phyloP scores from a whole-genome alignment of 2,113 vertebrate genomes.

The Peromyscus leucopus region DNA sequence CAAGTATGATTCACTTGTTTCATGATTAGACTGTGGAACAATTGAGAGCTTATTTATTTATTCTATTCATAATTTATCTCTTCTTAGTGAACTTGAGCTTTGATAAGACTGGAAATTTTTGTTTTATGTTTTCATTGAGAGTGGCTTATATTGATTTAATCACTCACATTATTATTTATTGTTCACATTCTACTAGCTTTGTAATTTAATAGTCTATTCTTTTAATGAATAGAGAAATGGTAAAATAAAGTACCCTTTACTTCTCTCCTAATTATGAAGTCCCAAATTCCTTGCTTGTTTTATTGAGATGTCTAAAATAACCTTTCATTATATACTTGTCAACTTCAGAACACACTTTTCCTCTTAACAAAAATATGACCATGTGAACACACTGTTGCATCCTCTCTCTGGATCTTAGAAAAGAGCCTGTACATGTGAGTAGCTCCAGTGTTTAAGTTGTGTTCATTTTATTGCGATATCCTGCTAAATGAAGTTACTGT shows the following conservation, averaged over 20 bases:
- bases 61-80: conserved; percentile 58
- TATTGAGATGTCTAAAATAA: conserved; percentile 18
- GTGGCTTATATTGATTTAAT: conserved; percentile 49
- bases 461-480: neutral
- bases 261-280: neutral
- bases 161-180: conserved; percentile 31
- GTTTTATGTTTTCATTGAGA: conserved; percentile 57
- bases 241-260: conserved; percentile 18
- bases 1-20: conserved; percentile 57
- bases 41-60: conserved; percentile 38
- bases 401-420: neutral
- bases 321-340: neutral
- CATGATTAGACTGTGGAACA: conserved; percentile 58
- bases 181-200: conserved; percentile 42
- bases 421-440: neutral
- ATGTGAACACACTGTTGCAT: neutral
- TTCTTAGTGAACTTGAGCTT: conserved; percentile 58
- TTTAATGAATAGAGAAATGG: conserved; percentile 10
- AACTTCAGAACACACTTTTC: conserved; percentile 22
- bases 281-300: conserved; percentile 1
- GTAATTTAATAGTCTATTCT: neutral
- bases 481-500: neutral
- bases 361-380: conserved; percentile 9
- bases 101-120: neutral
- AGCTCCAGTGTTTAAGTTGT: neutral